Evolutionary conservation across 2,888 invertebrate species (phyloP).

Genomic region (Drosophila monieri): DNA sequence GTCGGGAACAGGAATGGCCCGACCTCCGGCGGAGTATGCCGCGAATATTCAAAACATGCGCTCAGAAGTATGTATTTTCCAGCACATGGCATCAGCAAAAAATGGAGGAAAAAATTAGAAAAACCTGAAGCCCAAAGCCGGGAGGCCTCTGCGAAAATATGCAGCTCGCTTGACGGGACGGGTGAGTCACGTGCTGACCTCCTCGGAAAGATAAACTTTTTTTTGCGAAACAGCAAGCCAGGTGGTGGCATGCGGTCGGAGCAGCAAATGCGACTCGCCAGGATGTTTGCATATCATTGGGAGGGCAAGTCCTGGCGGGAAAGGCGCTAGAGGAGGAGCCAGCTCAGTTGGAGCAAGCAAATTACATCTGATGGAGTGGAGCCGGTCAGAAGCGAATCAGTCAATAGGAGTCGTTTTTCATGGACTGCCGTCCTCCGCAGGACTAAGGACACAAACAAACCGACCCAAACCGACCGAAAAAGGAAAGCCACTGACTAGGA

Average conservation of each 20-base stretch:
- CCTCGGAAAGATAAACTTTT: conserved; percentile 39
- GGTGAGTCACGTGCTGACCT: conserved; percentile 67
- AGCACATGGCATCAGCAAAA: conserved; percentile 55
- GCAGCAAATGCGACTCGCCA: conserved; percentile 22
- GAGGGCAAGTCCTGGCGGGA: conserved; percentile 19
- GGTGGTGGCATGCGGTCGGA: conserved; percentile 46
- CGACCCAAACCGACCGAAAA: conserved; percentile 15
- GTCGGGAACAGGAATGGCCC: conserved; percentile 28
- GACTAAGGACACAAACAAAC: background rate
- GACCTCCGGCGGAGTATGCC: conserved; percentile 62
- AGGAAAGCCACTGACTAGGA: conserved; percentile 25
- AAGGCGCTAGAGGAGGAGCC: background rate
- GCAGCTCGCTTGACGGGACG: conserved; percentile 65
- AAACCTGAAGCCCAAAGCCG: background rate
- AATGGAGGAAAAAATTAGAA: conserved; percentile 6
- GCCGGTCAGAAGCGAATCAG: conserved; percentile 17
- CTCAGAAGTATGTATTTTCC: conserved; percentile 68
- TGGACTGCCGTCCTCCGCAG: background rate
- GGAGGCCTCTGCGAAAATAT: conserved; percentile 55
- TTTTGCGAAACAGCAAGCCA: conserved; percentile 16
- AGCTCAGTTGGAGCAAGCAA: conserved; percentile 29
- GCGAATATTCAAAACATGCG: conserved; percentile 79
- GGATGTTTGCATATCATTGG: conserved; percentile 65
- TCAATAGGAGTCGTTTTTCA: conserved; percentile 1
- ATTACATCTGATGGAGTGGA: conserved; percentile 29